Evolutionary conservation across 1,140 invertebrate genomes (phyloP).

Genomic region (Mya arenaria): DNA sequence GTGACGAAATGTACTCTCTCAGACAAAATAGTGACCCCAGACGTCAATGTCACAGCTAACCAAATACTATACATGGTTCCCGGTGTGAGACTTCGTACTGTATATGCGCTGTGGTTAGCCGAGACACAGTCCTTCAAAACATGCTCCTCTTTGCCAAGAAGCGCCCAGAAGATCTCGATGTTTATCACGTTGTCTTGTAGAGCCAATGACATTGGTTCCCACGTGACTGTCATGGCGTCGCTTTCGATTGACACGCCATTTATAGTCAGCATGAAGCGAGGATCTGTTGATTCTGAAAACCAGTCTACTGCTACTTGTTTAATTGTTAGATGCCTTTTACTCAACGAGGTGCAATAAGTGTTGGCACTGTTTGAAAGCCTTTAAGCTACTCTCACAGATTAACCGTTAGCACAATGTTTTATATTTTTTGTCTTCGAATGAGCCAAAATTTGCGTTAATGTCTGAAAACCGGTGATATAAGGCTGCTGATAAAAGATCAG

Average conservation of each 20-base stretch:
- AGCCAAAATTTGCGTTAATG: too few species aligned
- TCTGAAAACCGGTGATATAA: too few species aligned
- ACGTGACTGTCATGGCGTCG: neutral
- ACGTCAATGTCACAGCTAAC: neutral
- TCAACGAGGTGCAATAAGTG: too few species aligned
- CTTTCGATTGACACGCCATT: slow-evolving; percentile 5
- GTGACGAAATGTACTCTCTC: slow-evolving; percentile 35
- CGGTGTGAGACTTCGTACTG: neutral
- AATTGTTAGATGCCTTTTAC: too few species aligned
- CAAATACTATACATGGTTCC: slow-evolving; percentile 17
- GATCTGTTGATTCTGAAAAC: slow-evolving; percentile 10
- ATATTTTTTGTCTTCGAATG: too few species aligned
- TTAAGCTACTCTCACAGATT: too few species aligned
- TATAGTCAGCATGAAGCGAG: neutral
- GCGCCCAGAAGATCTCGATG: slow-evolving; percentile 19
- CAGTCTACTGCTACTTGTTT: too few species aligned
- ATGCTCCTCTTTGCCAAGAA: neutral
- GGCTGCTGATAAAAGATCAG: too few species aligned
- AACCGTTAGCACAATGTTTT: too few species aligned
- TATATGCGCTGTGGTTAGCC: neutral
- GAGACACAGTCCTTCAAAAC: slow-evolving; percentile 6
- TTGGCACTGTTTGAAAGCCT: too few species aligned
- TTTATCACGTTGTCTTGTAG: neutral
- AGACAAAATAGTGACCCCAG: neutral
- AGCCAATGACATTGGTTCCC: neutral